A percentile compares a stretch with the other conserved stretches of the same genome.
Evolutionary conservation across 1,140 invertebrate genomes (phyloP).

Genomic region (Orius laevigatus): DNA sequence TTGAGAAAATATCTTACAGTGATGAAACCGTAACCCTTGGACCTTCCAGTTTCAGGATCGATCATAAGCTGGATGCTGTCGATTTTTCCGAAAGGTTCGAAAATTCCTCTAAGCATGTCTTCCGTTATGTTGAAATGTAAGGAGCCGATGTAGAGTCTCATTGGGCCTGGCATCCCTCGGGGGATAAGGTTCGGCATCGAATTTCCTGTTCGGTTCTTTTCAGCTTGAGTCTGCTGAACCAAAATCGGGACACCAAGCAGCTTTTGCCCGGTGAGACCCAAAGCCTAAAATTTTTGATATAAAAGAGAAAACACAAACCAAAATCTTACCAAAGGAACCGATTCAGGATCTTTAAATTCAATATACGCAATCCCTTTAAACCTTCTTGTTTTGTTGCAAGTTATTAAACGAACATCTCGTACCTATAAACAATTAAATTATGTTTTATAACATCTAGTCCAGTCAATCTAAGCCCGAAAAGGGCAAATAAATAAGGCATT

Average conservation of each 20-base stretch:
- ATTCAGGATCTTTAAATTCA: conserved; percentile 96
- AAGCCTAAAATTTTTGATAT: conserved; percentile 42
- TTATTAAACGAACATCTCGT: conserved; percentile 93
- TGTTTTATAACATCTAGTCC: not conserved
- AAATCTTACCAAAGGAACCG: conserved; percentile 69
- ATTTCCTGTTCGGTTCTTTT: conserved; percentile 89
- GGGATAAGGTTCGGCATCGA: conserved; percentile 66
- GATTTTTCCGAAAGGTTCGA: conserved; percentile 99
- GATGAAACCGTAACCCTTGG: conserved; percentile 95
- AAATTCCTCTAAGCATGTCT: conserved; percentile 95
- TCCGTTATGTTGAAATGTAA: conserved; percentile 98
- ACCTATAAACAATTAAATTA: conserved; percentile 28
- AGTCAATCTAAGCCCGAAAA: too few relatives aligned
- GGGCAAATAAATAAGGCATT: not conserved
- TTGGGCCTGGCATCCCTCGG: conserved; percentile 71
- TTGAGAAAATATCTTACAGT: conserved; percentile 51
- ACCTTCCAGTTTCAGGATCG: conserved; percentile 85
- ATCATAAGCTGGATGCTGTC: conserved; percentile 92
- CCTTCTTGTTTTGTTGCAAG: conserved; percentile 94
- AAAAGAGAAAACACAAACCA: conserved; percentile 5
- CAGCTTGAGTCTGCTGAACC: conserved; percentile 95
- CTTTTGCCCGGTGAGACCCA: conserved; percentile 91
- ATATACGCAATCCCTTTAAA: conserved; percentile 99
- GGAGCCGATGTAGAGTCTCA: conserved; percentile 93
- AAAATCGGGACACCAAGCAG: conserved; percentile 94